Evolutionary conservation across 2,113 vertebrate genomes (phyloP).

Genomic region (Montifringilla adamsi): DNA sequence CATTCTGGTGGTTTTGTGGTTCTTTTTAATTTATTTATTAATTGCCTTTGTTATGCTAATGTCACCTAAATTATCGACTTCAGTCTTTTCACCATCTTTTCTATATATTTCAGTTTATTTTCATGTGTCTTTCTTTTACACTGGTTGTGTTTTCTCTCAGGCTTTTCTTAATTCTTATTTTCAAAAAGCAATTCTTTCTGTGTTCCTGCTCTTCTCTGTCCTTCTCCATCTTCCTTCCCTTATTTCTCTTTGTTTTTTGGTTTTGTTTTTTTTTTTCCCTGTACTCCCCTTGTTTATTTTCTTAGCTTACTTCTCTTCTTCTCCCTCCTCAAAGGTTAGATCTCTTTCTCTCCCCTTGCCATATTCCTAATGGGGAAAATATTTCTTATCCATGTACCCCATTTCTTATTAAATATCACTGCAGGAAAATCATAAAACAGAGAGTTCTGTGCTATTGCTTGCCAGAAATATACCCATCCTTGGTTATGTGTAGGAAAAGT

Average conservation of each 20-base stretch:
- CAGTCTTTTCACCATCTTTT: neutral
- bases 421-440: slow-evolving; percentile 14
- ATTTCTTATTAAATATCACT: slow-evolving; percentile 52
- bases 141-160: neutral
- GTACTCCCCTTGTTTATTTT: neutral
- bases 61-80: neutral
- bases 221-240: neutral
- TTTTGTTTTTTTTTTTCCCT: neutral
- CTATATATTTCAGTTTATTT: neutral
- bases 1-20: neutral
- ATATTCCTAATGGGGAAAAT: slow-evolving; percentile 5
- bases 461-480: neutral
- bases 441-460: slow-evolving; percentile 21
- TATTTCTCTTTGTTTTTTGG: neutral
- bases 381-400: neutral
- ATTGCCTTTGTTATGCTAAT: neutral
- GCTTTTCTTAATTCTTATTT: neutral
- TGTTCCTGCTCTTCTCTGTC: neutral
- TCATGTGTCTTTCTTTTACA: neutral
- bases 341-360: neutral
- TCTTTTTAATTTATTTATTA: neutral
- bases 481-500: neutral
- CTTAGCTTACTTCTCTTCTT: neutral
- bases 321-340: neutral
- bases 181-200: neutral